Base-by-base conservation (phyloP, 2,113 vertebrate genomes). In the Echinops telfairi region DNA sequence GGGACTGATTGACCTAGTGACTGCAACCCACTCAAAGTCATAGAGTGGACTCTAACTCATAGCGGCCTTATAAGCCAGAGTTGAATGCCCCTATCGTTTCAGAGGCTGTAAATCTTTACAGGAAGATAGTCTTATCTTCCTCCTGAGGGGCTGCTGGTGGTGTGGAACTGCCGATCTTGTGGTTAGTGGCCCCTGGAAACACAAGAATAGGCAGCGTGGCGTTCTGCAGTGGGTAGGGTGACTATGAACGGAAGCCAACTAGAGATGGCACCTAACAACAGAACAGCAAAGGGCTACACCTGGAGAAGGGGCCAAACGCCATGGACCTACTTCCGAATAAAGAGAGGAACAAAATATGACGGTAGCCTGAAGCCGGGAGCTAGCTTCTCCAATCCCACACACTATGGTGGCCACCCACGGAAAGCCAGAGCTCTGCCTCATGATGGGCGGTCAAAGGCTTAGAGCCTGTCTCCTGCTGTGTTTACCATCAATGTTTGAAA, bases 401-500 rank as follows among this genome's bases (percentile, higher is more conserved):
- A 73, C 71, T 36, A 33, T 11, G 7, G 29, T 27, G 27, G 29
- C 16, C 19, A 29, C 70, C 40, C 57, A 58, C 68, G 77, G 60
- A 76, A 84, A 66, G 38, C 2, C 31, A 60, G 25, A 25, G 10
- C 53, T 77, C 1, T 81, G 20, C 84, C 81, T 40, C 71, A 58
- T 29, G 47, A 53, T 53, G 47, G 47, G 47, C 47, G 12, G 47
- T 6, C 47, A 53, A 53, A 89, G 57, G 33, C 70, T 25, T 76
- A 57, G 1, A 47, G 64, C 31, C 22, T 68, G 3, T 53, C 89
- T 91, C 95, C 82, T 78, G 87, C 87, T 91, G 77, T 62, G 76
- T 53, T 94, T 6, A 25, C 23, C 88, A 88, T 66, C 94, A 94
- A 75, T 90, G 83, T 86, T 92, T 87, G 27, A 14, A 85, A 66